A percentile compares a stretch with the other conserved stretches of the same genome.
Conservation (phyloP, 2,797 vertebrate genomes). For the Pterois miles region DNA sequence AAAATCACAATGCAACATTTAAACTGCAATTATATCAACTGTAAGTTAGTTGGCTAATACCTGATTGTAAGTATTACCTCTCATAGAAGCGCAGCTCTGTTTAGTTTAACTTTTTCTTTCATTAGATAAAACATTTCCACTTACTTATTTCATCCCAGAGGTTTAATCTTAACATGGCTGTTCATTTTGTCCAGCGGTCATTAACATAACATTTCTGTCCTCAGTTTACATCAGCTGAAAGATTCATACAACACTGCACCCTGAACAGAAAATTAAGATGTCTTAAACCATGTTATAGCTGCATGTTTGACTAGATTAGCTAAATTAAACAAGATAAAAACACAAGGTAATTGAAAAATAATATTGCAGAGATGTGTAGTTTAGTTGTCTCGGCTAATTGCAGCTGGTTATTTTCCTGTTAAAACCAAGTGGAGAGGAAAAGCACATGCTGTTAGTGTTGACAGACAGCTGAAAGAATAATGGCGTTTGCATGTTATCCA, state of each 20-base stretch:
- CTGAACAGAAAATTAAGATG: neutral
- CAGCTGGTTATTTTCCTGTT: neutral
- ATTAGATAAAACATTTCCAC: neutral
- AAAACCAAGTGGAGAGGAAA: constrained; percentile 8
- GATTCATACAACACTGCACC: neutral
- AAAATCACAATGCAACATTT: neutral
- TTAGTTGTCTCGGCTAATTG: neutral
- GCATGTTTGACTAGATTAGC: neutral
- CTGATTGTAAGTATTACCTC: neutral
- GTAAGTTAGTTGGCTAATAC: neutral
- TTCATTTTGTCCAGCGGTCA: neutral
- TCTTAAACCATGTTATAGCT: neutral
- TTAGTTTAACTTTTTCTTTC: neutral
- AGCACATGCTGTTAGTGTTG: constrained; percentile 1
- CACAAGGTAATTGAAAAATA: neutral
- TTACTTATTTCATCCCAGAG: neutral
- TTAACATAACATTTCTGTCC: neutral
- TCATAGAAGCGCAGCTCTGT: neutral
- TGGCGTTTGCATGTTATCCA: constrained; percentile 6
- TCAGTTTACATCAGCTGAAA: neutral
- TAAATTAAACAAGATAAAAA: neutral
- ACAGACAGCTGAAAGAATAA: constrained; percentile 9
- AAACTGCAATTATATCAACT: neutral
- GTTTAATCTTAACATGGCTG: neutral
- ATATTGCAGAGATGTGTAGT: neutral